Conservation (phyloP, 2,113 vertebrate genomes). For the zebrafish (Danio rerio) region GRCz12tu NC_133180.1:72980001-72980500, state of each 20-base stretch:
- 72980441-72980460: neutral
- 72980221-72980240: constrained; percentile 50
- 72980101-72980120: too few species aligned
- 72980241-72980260: constrained; percentile 51
- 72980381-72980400: neutral
- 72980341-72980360: neutral
- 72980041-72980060: too few species aligned
- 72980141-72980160: neutral
- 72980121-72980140: too few species aligned
- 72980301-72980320: neutral
- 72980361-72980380: neutral
- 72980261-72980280: constrained; percentile 35
- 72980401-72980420: neutral
- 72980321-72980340: neutral
- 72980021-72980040: too few species aligned
- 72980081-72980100: too few species aligned
- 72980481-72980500: neutral
- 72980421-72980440: neutral
- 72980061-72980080: too few species aligned
- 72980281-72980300: constrained; percentile 46
- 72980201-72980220: constrained; percentile 12
- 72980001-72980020: too few species aligned
- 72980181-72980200: neutral
- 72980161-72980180: neutral
- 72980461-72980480: neutral